phyloP scores from a whole-genome alignment of 64 coral and sea anemone species.

The Dendronephthya gigantea region DNA sequence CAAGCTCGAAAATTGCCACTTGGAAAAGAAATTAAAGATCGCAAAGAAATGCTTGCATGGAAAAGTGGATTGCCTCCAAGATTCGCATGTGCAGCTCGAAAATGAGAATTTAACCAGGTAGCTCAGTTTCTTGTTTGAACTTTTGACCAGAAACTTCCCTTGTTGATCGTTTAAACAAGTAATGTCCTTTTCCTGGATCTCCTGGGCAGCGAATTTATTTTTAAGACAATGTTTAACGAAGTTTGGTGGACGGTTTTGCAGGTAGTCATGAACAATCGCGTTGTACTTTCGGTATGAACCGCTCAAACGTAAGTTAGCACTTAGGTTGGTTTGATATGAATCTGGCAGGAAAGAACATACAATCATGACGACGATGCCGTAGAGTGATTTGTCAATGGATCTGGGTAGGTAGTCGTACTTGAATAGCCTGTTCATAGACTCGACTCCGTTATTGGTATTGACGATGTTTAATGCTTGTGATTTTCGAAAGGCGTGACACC shows the following conservation, averaged over 20 bases:
- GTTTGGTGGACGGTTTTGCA: conserved; percentile 25
- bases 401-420: neutral
- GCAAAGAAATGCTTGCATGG: conserved; percentile 46
- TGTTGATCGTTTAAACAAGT: neutral
- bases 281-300: conserved; percentile 10
- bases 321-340: neutral
- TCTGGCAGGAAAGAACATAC: conserved; percentile 1
- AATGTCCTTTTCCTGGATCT: neutral
- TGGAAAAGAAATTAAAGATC: conserved; percentile 27
- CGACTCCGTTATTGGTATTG: neutral
- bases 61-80: conserved; percentile 22
- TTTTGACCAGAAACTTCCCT: conserved; percentile 22
- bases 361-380: neutral
- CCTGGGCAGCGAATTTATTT: conserved; percentile 9
- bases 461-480: neutral
- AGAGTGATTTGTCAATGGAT: neutral
- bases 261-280: neutral
- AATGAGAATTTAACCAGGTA: conserved; percentile 18
- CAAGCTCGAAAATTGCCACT: conserved; percentile 43
- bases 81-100: conserved; percentile 36
- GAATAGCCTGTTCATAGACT: neutral
- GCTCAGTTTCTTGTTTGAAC: conserved; percentile 4
- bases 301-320: conserved; percentile 1
- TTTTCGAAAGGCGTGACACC: conserved; percentile 8
- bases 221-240: conserved; percentile 40